phyloP scores from a whole-genome alignment of 2,113 vertebrate genomes.

The Takifugu flavidus region DNA sequence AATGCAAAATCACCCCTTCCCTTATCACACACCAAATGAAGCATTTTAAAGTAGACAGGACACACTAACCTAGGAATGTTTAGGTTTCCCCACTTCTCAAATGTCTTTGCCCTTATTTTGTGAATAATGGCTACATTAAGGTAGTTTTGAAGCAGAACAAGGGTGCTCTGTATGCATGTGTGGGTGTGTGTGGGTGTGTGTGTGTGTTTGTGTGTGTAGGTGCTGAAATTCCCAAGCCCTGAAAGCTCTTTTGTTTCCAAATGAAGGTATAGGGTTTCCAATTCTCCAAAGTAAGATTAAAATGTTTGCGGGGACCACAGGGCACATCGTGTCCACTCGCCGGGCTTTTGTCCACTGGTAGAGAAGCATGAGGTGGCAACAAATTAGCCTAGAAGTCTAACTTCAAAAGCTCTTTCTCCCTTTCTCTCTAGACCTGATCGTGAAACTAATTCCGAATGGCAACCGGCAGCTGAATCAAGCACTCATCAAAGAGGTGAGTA shows the following conservation, averaged over 20 bases:
- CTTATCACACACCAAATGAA: too few species aligned
- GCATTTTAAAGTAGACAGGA: too few species aligned
- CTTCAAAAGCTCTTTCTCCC: neutral
- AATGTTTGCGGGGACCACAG: conserved; percentile 12
- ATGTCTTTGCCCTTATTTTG: neutral
- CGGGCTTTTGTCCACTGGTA: conserved; percentile 6
- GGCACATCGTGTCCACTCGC: conserved; percentile 15
- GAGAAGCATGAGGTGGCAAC: too few species aligned
- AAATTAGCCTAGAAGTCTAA: too few species aligned
- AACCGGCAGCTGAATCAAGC: neutral
- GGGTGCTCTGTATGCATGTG: neutral
- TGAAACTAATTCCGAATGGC: neutral
- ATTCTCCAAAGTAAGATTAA: conserved; percentile 36
- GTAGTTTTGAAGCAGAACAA: neutral
- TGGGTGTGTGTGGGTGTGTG: neutral
- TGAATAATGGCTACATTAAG: conserved; percentile 13
- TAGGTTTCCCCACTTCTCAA: neutral
- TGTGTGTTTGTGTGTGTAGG: neutral
- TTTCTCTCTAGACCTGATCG: conserved; percentile 61
- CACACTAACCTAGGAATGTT: too few species aligned
- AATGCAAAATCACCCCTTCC: too few species aligned
- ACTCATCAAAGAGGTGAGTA: conserved; percentile 55
- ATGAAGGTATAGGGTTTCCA: conserved; percentile 44
- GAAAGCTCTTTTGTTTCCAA: conserved; percentile 25
- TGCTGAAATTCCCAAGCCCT: neutral